Base-by-base conservation (phyloP, 2,888 invertebrate genomes). In the Andricus quercusramuli region DNA sequence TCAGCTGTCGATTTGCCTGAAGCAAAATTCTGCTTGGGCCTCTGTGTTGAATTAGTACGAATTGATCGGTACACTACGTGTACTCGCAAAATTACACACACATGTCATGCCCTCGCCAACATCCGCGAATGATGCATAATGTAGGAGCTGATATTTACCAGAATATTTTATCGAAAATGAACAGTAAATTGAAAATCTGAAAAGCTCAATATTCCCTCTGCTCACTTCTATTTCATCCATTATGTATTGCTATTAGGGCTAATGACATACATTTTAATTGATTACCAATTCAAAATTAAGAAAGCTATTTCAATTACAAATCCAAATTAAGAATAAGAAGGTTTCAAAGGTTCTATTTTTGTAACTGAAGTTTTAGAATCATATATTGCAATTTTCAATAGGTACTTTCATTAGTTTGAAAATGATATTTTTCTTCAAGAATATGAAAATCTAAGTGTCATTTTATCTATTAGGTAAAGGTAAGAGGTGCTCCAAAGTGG, bases 1-100 rank as follows among this genome's bases (percentile, higher is more conserved):
- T 85, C 87, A 85, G 83, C 85, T 86, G 85, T 86, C 87, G 87
- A 87, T 87, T 84, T 84, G 81, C 82, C 84, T 80, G 25, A n/a
- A 74, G 70, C 41, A 41, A 5, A 67, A 67, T 67, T 67, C 13
- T 37, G 67, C 22, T 15, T 67, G 4, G 67, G 37, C 22, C 67
- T 65, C 37, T 20, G 67, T 67, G n/a, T n/a, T 41, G 67, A n/a
- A 67, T 44, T 44, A 44, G 41, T 44, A 22, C 67, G 67, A 67
- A 67, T 67, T 67, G 64, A 67, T 44, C 5, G 15, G 41, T 41
- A 67, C 67, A 67, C n/a, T 66, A 41, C 44, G 44, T 4, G 44
- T 44, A 44, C 41, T 13, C 6, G 13, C 15, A 44, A 22, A 22
- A 67, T 44, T 11, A 22, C 22, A 67, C 41, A n/a, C 37, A 78